These are phyloP conservation scores for Heterotilapia buettikoferi DNA, from an alignment of 2,113 vertebrate species.

Conservation along the genomic window DNA sequence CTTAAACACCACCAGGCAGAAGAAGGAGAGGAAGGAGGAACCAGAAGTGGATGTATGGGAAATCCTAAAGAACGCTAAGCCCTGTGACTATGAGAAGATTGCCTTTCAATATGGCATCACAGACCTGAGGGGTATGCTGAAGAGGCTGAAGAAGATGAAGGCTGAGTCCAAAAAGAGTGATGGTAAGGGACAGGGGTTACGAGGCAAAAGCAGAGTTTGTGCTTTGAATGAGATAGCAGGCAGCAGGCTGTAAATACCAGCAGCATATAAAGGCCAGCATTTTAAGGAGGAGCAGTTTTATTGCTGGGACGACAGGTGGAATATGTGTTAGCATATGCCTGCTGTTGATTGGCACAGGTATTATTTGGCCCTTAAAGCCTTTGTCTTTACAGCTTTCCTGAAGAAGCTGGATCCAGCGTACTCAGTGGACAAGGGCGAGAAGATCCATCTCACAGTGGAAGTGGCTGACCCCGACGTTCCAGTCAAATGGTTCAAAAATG, in stretches of 20 bases:
- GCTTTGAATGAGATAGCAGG: background rate
- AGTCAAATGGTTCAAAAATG: slow-evolving; percentile 86
- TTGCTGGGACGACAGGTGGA: slow-evolving; percentile 20
- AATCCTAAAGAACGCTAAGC: slow-evolving; percentile 83
- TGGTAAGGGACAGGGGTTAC: slow-evolving; percentile 62
- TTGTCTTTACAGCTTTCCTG: slow-evolving; percentile 75
- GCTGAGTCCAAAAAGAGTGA: slow-evolving; percentile 82
- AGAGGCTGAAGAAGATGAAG: slow-evolving; percentile 83
- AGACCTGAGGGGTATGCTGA: slow-evolving; percentile 87
- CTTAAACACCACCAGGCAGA: background rate
- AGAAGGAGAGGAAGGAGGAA: slow-evolving; percentile 66
- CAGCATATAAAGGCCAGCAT: background rate
- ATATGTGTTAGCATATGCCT: background rate
- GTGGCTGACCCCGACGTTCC: slow-evolving; percentile 71
- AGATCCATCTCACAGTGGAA: slow-evolving; percentile 78
- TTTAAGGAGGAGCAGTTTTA: background rate
- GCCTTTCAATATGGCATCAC: slow-evolving; percentile 91
- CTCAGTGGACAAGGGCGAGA: slow-evolving; percentile 82
- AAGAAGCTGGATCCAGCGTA: slow-evolving; percentile 81
- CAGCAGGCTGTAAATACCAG: slow-evolving; percentile 11
- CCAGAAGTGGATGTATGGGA: slow-evolving; percentile 81
- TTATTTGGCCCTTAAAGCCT: slow-evolving; percentile 9
- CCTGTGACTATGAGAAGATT: slow-evolving; percentile 89
- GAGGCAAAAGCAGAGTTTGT: background rate
- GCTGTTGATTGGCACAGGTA: background rate